Evolutionary conservation across 2,797 vertebrate genomes (phyloP).

Genomic region (Notoglanidium macrostoma): DNA sequence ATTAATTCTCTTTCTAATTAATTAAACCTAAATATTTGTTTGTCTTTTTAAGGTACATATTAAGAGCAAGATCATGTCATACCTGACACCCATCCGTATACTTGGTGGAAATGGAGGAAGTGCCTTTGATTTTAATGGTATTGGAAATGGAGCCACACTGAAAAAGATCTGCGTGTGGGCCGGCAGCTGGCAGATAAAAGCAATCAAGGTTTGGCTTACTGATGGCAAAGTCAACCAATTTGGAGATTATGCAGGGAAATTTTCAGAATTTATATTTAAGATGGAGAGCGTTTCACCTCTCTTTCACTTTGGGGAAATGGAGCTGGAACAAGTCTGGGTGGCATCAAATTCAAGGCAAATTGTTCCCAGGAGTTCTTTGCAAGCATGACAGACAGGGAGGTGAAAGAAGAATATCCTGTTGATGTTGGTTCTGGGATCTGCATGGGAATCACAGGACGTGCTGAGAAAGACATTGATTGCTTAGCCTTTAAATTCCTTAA

Average conservation of each 20-base stretch:
- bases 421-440: slow-evolving; percentile 6
- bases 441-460: slow-evolving; percentile 22
- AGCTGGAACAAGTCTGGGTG: not conserved
- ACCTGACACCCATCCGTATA: fast-evolving
- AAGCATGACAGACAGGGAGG: not conserved
- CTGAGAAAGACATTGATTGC: not conserved
- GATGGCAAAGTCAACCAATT: not conserved
- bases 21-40: not conserved
- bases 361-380: not conserved
- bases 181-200: slow-evolving; percentile 42
- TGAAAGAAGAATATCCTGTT: slow-evolving; percentile 19
- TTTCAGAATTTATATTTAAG: not conserved
- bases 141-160: slow-evolving; percentile 40
- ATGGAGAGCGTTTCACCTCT: not conserved
- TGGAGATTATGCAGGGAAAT: not conserved
- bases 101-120: slow-evolving; percentile 29
- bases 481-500: not conserved
- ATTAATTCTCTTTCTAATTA: too few species aligned
- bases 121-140: slow-evolving; percentile 12
- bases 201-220: slow-evolving; percentile 39
- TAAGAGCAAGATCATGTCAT: slow-evolving; percentile 10
- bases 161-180: slow-evolving; percentile 52
- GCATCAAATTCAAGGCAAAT: not conserved
- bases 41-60: not conserved
- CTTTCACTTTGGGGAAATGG: slow-evolving; percentile 6